Evolutionary conservation across 2,113 vertebrate species (phyloP), one percentile per base, ranked within the genome.

Genomic region (Ahaetulla prasina): DNA sequence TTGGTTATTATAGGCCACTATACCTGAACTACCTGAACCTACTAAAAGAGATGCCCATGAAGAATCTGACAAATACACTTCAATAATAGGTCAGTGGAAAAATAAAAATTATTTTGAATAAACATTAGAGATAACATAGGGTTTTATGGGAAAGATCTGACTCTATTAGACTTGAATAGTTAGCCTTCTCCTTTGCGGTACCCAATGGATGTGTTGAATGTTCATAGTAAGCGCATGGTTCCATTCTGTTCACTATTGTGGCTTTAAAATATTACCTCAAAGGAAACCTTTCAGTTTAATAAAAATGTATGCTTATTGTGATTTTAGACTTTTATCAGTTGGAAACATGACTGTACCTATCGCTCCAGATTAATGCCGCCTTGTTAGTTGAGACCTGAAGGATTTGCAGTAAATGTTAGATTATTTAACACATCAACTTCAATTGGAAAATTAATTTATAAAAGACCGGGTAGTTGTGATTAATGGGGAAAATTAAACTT

Each of bases 1-100:
- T 89, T 94, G 94, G 18, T 95, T 95, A 94, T 96, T 96, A 53
- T 91, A 99, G 99, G 98, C 99, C 86, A 98, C 96, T 89, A 90
- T 99, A 53, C 3, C 3, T 53, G 3, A 16, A 16, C 52, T 53
- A 53, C 52, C 52, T 53, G 3, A 4, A 3, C 14, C 16, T 53
- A 53, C 16, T 53, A 53, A 18, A 53, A 94, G 90, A 45, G 92
- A 92, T 2, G 92, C 95, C 22, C 50, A 47, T 53, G 94, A 95
- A 57, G 92, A 2, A 57, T 97, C 96, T 47, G 96, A 90, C 80
- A 94, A 96, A 88, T 88, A 91, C 89, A 16, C 80, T 92, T 89
- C 92, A n/a, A 94, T 74, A 95, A 57, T 95, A 97, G 97, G 97
- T 98, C 97, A 85, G 0, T 22, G 49, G 45, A 49, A 87, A 88